These are phyloP conservation scores for Synanthedon tipuliformis DNA, from an alignment of 2,888 invertebrate species.

Conservation along the genomic window DNA sequence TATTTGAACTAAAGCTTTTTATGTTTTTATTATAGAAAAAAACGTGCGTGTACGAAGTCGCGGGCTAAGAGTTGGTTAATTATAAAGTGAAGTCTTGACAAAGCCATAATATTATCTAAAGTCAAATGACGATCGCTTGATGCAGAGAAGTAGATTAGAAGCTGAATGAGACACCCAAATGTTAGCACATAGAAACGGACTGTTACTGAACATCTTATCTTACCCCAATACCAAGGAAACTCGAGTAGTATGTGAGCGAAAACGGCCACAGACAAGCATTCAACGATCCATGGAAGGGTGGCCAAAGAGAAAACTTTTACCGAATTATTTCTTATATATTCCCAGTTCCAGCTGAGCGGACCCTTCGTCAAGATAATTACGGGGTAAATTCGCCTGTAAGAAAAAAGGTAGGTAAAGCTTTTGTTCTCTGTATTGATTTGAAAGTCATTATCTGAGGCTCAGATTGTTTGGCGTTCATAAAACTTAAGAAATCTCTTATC, in stretches of 20 bases:
- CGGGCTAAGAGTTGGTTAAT: too few species aligned
- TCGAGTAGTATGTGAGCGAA: constrained; percentile 51
- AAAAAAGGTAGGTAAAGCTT: constrained; percentile 8
- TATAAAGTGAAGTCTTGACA: too few species aligned
- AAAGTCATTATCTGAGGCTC: constrained; percentile 5
- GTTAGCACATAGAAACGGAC: too few species aligned
- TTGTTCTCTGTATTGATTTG: constrained; percentile 10
- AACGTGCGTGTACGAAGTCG: too few species aligned
- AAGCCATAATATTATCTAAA: too few species aligned
- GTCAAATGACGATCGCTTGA: background rate
- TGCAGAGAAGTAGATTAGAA: background rate
- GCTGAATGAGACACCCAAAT: too few species aligned
- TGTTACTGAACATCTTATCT: constrained; percentile 14
- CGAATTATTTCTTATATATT: constrained; percentile 58
- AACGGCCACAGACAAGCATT: constrained; percentile 55
- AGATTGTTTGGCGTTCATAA: constrained; percentile 5
- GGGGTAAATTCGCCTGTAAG: constrained; percentile 58
- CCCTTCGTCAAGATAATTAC: constrained; percentile 63
- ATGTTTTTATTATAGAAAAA: too few species aligned
- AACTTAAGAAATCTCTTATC: too few species aligned
- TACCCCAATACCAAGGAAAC: constrained; percentile 66
- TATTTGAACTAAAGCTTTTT: too few species aligned
- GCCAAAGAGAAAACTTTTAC: constrained; percentile 62
- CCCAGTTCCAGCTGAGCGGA: constrained; percentile 62
- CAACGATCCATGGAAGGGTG: constrained; percentile 57